Percentiles rank a stretch among this genome's conserved stretches.
These are phyloP conservation scores for Metallyticus violacea DNA, from an alignment of 2,888 invertebrate species.

Conservation along the genomic window DNA sequence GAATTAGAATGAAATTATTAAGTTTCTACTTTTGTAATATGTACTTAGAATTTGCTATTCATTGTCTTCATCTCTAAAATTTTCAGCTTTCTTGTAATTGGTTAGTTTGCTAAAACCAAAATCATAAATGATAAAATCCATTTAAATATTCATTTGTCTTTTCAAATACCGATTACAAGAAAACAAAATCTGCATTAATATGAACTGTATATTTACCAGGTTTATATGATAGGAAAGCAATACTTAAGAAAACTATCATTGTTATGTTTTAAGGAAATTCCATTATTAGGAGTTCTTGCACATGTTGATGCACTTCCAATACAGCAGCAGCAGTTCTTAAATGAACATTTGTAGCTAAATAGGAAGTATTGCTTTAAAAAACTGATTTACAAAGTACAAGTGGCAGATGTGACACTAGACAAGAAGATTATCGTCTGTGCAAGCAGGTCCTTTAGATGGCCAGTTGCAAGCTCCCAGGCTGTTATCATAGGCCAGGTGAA, in stretches of 20 bases:
- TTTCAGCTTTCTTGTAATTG: too few species aligned
- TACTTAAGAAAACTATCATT: background rate
- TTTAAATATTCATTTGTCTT: background rate
- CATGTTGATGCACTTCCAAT: background rate
- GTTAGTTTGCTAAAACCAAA: background rate
- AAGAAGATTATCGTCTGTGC: slow-evolving; percentile 66
- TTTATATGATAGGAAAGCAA: background rate
- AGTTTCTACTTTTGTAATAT: too few species aligned
- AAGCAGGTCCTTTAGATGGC: slow-evolving; percentile 77
- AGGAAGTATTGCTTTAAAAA: background rate
- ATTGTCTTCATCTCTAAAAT: too few species aligned
- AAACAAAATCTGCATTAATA: background rate
- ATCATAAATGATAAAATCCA: background rate
- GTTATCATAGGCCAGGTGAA: slow-evolving; percentile 73
- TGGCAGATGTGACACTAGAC: slow-evolving; percentile 43
- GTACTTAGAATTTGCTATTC: too few species aligned
- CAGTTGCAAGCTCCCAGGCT: slow-evolving; percentile 76
- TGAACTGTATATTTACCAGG: background rate
- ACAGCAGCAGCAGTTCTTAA: background rate
- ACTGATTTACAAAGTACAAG: background rate
- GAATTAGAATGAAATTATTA: background rate
- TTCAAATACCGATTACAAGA: background rate
- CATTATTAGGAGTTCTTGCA: background rate
- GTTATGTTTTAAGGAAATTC: background rate
- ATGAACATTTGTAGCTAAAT: background rate